Percentiles rank a stretch among this genome's conserved stretches.
Conservation (phyloP, 2,797 vertebrate genomes). For the Halcyon leucocephala region DNA sequence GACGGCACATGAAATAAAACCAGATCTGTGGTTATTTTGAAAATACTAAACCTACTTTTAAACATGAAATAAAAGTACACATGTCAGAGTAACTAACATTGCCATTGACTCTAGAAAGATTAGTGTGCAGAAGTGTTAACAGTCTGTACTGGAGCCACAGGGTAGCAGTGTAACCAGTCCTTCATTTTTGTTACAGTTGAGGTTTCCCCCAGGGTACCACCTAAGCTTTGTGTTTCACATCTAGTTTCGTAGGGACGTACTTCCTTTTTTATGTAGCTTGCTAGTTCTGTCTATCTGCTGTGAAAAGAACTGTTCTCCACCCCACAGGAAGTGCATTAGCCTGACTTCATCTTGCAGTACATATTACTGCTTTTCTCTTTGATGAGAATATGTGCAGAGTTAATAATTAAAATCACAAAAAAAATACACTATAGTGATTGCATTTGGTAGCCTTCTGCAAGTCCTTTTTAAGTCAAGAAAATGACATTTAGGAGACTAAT, state of each 20-base stretch:
- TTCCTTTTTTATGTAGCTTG: neutral
- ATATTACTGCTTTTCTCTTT: neutral
- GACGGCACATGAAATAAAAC: neutral
- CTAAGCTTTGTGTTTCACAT: neutral
- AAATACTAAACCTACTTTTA: neutral
- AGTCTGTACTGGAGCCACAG: neutral
- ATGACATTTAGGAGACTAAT: neutral
- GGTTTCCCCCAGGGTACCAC: neutral
- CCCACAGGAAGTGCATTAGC: neutral
- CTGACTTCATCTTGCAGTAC: neutral
- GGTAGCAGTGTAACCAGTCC: neutral
- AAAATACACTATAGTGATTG: neutral
- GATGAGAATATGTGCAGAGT: neutral
- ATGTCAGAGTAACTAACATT: neutral
- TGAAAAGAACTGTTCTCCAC: neutral
- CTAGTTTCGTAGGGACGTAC: neutral
- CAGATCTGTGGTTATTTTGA: neutral
- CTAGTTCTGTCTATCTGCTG: neutral
- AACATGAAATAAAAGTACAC: neutral
- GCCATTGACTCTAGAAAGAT: neutral
- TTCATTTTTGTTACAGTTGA: neutral
- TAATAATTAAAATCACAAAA: neutral
- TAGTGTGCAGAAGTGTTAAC: neutral
- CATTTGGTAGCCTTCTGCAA: neutral
- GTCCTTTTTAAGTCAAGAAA: neutral